Percentiles rank a stretch among this genome's conserved stretches.
Evolutionary conservation across 2,797 vertebrate genomes (phyloP).

Genomic region (Hafferia zeledoni): DNA sequence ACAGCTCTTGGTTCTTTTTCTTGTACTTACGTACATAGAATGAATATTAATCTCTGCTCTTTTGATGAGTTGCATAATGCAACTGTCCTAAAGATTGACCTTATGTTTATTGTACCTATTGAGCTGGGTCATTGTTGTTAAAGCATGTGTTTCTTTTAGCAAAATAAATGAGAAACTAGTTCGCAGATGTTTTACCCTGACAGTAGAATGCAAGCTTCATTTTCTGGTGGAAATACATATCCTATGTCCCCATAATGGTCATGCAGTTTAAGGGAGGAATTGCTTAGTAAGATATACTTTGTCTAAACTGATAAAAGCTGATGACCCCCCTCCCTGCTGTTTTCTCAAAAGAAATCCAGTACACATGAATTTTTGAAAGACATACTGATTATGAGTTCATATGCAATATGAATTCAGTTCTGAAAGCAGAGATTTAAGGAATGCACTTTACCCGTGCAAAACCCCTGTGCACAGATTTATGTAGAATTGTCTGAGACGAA

Average conservation of each 20-base stretch:
- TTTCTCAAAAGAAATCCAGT: background rate
- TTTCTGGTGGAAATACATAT: background rate
- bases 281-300: background rate
- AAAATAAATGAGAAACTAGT: background rate
- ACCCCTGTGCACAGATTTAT: background rate
- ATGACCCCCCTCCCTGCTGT: background rate
- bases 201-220: background rate
- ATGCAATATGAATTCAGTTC: background rate
- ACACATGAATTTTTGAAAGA: background rate
- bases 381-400: background rate
- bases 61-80: background rate
- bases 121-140: background rate
- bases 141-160: background rate
- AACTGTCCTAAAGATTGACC: background rate
- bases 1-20: background rate
- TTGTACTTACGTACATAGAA: background rate
- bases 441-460: background rate
- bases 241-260: background rate
- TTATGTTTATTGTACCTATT: background rate
- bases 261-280: background rate
- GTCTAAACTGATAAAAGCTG: conserved; percentile 1
- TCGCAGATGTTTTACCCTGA: background rate
- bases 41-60: background rate
- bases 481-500: conserved; percentile 3
- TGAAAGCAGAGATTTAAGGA: conserved; percentile 12